Evolutionary conservation across 2,113 vertebrate genomes (phyloP).

Genomic region (Montifringilla adamsi): DNA sequence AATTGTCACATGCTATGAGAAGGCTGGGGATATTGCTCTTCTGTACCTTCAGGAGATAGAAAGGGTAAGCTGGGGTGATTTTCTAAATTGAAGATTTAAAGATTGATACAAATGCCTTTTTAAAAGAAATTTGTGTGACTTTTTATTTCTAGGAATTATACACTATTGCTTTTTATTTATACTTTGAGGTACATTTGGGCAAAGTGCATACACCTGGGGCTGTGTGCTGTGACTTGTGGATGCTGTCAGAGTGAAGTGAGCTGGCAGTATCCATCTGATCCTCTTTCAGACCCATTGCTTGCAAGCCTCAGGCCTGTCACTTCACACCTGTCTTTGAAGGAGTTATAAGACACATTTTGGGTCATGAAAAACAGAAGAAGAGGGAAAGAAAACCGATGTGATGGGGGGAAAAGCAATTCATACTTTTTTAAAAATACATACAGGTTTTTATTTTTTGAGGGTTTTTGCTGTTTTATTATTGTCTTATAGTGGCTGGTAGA

Average conservation of each 20-base stretch:
- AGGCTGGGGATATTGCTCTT: constrained; percentile 95
- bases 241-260: neutral
- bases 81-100: neutral
- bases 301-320: neutral
- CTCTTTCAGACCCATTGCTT: neutral
- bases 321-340: neutral
- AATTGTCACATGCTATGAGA: constrained; percentile 95
- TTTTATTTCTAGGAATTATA: neutral
- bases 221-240: neutral
- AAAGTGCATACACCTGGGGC: neutral
- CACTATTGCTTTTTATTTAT: neutral
- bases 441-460: neutral
- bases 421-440: neutral
- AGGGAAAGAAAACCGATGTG: neutral
- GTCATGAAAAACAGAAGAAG: neutral
- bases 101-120: neutral
- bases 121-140: neutral
- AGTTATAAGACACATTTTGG: neutral
- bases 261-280: neutral
- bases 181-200: neutral
- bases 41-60: constrained; percentile 97
- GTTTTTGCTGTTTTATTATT: neutral
- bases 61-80: constrained; percentile 76
- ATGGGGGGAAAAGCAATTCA: neutral
- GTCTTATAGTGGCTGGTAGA: neutral